phyloP scores from a whole-genome alignment of 2,797 vertebrate species.

The Gouania willdenowi region DNA sequence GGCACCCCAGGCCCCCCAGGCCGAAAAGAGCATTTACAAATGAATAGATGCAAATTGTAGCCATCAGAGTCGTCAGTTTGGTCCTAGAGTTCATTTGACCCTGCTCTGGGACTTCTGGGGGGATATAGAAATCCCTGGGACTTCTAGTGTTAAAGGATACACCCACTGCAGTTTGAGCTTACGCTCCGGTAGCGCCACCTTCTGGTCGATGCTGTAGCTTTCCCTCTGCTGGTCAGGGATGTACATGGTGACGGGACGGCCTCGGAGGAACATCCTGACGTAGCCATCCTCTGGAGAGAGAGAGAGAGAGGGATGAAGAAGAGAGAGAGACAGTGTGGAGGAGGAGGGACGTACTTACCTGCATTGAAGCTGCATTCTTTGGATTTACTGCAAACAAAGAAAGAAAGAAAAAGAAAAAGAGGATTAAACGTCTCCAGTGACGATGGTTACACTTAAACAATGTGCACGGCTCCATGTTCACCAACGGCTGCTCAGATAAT shows the following conservation, averaged over 20 bases:
- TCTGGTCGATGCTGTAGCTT: constrained; percentile 81
- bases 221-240: constrained; percentile 76
- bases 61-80: no score
- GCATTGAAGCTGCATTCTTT: constrained; percentile 85
- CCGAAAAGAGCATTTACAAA: no score
- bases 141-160: constrained; percentile 85
- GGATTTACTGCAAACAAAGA: constrained; percentile 80
- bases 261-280: constrained; percentile 89
- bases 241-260: constrained; percentile 87
- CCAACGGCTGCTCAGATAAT: background rate
- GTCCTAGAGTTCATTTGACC: no score
- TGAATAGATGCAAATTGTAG: no score
- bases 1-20: no score
- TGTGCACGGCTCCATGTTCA: no score
- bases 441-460: background rate
- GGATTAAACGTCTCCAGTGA: no score
- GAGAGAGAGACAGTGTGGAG: background rate
- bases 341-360: constrained; percentile 62
- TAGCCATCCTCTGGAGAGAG: constrained; percentile 80
- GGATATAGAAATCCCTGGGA: no score
- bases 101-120: no score
- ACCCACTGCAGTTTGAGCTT: constrained; percentile 90
- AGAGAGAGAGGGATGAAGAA: background rate
- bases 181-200: constrained; percentile 74
- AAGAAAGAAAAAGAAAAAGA: background rate